A percentile compares a stretch with the other conserved stretches of the same genome.
Conservation (phyloP, 2,888 invertebrate genomes). For the Choreutis nemorana region DNA sequence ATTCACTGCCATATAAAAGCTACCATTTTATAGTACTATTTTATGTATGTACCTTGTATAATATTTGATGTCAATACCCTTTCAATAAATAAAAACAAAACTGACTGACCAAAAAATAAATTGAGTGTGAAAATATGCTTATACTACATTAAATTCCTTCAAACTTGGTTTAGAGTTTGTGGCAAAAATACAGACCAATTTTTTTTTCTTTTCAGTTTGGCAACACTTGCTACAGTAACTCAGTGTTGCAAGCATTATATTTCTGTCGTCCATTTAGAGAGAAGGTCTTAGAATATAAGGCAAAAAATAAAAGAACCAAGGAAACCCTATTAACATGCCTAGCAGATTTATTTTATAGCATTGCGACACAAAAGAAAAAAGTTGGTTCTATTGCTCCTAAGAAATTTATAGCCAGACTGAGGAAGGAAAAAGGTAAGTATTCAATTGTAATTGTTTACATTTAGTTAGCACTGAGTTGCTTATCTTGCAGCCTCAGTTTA, state of each 20-base stretch:
- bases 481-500: too few species aligned
- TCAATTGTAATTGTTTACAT: not conserved
- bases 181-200: too few species aligned
- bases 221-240: constrained; percentile 99
- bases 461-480: too few species aligned
- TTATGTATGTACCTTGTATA: too few species aligned
- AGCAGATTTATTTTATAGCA: constrained; percentile 98
- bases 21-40: too few species aligned
- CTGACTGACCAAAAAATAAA: too few species aligned
- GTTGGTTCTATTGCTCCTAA: constrained; percentile 99
- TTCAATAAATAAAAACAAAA: too few species aligned
- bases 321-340: constrained; percentile 97
- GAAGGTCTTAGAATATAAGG: constrained; percentile 97
- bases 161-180: too few species aligned
- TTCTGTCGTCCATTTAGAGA: constrained; percentile 99
- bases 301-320: constrained; percentile 93
- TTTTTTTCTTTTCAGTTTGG: constrained; percentile 81
- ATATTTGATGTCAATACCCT: too few species aligned
- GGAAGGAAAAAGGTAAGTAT: constrained; percentile 92
- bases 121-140: too few species aligned
- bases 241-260: constrained; percentile 98
- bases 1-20: too few species aligned
- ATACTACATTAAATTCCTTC: too few species aligned
- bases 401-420: constrained; percentile 96
- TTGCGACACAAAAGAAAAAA: constrained; percentile 99